phyloP scores from a whole-genome alignment of 2,888 invertebrate species.

The Chaetogeoica ovagalla region DNA sequence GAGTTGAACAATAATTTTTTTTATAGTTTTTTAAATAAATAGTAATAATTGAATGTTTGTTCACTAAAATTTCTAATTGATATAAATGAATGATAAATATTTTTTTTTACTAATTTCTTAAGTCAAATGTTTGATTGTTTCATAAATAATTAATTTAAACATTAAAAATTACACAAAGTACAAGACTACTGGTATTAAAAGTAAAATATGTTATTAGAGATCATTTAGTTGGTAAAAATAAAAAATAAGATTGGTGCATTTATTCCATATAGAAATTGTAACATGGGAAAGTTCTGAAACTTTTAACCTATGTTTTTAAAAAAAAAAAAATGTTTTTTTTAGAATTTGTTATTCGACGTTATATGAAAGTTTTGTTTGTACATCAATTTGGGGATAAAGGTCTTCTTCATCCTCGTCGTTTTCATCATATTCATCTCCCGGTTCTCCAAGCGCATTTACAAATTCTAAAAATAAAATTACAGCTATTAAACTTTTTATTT shows the following conservation, averaged over 20 bases:
- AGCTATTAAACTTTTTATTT: too few species aligned
- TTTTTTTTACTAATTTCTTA: neutral
- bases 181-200: slow-evolving; percentile 19
- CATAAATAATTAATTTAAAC: slow-evolving; percentile 23
- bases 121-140: slow-evolving; percentile 24
- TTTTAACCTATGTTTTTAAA: slow-evolving; percentile 14
- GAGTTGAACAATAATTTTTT: slow-evolving; percentile 25
- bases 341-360: slow-evolving; percentile 7
- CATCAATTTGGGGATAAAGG: slow-evolving; percentile 31
- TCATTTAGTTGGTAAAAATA: slow-evolving; percentile 20
- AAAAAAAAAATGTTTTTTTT: too few species aligned
- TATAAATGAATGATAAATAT: slow-evolving; percentile 5
- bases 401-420: slow-evolving; percentile 56
- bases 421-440: slow-evolving; percentile 61
- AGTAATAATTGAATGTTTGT: slow-evolving; percentile 22
- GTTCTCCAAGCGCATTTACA: slow-evolving; percentile 82
- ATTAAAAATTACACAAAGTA: slow-evolving; percentile 14
- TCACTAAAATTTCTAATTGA: neutral
- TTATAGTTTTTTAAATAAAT: slow-evolving; percentile 48
- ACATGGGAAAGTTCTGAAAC: slow-evolving; percentile 10
- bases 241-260: slow-evolving; percentile 32
- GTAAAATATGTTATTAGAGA: slow-evolving; percentile 31
- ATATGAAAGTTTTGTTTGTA: slow-evolving; percentile 7
- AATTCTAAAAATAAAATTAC: slow-evolving; percentile 66
- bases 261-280: slow-evolving; percentile 30